phyloP scores from a whole-genome alignment of 2,113 vertebrate genomes.

The Addax nasomaculatus region DNA sequence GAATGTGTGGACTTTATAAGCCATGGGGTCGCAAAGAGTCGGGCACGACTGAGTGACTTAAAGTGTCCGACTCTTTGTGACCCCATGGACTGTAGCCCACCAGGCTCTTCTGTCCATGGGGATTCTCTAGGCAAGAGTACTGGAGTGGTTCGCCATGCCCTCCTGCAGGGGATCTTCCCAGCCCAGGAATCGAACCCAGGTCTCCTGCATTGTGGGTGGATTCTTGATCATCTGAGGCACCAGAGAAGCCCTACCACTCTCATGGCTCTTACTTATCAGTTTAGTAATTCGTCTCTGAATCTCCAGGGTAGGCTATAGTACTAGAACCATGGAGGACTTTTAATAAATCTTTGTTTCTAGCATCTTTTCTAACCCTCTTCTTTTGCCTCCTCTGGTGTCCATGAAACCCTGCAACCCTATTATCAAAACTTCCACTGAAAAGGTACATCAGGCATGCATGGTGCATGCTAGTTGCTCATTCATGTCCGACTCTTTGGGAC shows the following conservation, averaged over 20 bases:
- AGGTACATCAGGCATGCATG: not conserved
- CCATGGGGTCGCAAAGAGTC: not conserved
- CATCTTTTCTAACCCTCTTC: not conserved
- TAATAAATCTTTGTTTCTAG: not conserved
- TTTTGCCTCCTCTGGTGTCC: not conserved
- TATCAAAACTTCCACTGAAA: not conserved
- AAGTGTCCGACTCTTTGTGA: not conserved
- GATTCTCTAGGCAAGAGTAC: not conserved
- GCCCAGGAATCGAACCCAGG: not conserved
- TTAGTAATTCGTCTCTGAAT: not conserved
- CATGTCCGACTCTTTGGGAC: not conserved
- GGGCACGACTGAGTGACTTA: accelerated
- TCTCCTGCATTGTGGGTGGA: not conserved
- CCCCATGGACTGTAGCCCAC: not conserved
- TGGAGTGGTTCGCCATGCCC: not conserved
- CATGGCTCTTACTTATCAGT: not conserved
- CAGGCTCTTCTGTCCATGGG: not conserved
- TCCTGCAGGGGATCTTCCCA: not conserved
- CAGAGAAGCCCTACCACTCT: not conserved
- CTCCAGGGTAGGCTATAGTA: not conserved
- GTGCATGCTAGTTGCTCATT: not conserved
- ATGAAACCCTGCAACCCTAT: not conserved
- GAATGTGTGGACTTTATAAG: not conserved
- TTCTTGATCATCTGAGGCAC: not conserved
- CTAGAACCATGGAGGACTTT: not conserved